phyloP scores from a whole-genome alignment of 2,888 invertebrate genomes.

The Stomorhina lunata region DNA sequence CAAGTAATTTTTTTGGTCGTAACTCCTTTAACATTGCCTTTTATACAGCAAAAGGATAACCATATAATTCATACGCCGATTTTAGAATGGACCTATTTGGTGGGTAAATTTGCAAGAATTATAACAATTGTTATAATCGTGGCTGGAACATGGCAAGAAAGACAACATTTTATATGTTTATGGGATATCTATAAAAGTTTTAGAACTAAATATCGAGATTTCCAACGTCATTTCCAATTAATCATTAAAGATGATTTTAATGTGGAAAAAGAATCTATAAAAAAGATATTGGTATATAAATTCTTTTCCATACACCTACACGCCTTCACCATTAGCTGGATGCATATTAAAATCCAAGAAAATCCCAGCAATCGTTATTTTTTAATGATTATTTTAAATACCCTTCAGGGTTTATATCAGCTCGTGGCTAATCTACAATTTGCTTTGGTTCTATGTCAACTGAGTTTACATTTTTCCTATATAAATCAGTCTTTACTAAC shows the following conservation, averaged over 20 bases:
- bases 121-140: background rate
- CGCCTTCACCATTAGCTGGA: background rate
- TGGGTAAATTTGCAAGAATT: background rate
- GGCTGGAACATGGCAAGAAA: background rate
- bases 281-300: background rate
- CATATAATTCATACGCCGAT: background rate
- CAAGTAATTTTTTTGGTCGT: conserved; percentile 26
- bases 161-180: background rate
- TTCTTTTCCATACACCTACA: background rate
- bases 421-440: background rate
- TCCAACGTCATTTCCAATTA: background rate
- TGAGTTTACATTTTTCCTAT: background rate
- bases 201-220: background rate
- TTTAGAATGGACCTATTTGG: background rate
- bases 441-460: background rate
- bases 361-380: background rate
- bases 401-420: background rate
- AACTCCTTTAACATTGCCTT: background rate
- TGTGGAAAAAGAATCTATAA: background rate
- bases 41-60: background rate
- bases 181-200: conserved; percentile 3
- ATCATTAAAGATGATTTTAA: background rate
- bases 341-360: background rate
- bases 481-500: background rate
- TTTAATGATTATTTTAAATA: background rate